Percentiles rank a stretch among this genome's conserved stretches.
Evolutionary conservation across 2,888 invertebrate genomes (phyloP).

Genomic region (Aleiodes testaceus): DNA sequence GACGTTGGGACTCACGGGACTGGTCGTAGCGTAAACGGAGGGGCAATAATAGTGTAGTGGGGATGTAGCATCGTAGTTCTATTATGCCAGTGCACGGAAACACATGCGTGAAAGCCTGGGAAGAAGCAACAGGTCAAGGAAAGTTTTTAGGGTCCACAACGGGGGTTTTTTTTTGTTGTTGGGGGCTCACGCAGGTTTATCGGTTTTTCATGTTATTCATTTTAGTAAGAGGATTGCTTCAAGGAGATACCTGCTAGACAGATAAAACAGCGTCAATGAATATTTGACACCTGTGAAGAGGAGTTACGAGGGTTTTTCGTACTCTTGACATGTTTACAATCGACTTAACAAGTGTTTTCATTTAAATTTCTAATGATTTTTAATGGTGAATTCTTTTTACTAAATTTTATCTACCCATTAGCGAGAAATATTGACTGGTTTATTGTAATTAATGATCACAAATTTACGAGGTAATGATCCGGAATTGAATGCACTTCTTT

Average conservation of each 20-base stretch:
- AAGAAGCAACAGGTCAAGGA: slow-evolving; percentile 55
- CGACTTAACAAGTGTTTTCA: not conserved
- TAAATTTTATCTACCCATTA: too few relatives aligned
- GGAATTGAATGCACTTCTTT: too few relatives aligned
- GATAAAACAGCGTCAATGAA: not conserved
- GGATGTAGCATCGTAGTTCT: not conserved
- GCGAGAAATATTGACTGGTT: too few relatives aligned
- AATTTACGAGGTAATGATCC: too few relatives aligned
- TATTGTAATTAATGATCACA: too few relatives aligned
- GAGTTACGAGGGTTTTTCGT: not conserved
- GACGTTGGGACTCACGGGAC: not conserved
- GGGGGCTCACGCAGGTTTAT: slow-evolving; percentile 33
- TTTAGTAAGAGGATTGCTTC: not conserved
- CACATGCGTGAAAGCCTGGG: slow-evolving; percentile 46
- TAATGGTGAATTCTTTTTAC: too few relatives aligned
- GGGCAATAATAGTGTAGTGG: not conserved
- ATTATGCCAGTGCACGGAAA: slow-evolving; percentile 11
- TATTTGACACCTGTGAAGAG: slow-evolving; percentile 11
- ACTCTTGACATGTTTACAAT: slow-evolving; percentile 15
- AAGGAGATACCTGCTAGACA: not conserved
- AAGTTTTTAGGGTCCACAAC: slow-evolving; percentile 50
- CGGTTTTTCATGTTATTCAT: slow-evolving; percentile 21
- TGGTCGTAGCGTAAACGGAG: not conserved
- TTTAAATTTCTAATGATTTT: not conserved
- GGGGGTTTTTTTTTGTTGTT: slow-evolving; percentile 39